Percentiles rank a stretch among this genome's conserved stretches.
Evolutionary conservation across 2,888 invertebrate species (phyloP).

Genomic region (Ormyrus rosae): DNA sequence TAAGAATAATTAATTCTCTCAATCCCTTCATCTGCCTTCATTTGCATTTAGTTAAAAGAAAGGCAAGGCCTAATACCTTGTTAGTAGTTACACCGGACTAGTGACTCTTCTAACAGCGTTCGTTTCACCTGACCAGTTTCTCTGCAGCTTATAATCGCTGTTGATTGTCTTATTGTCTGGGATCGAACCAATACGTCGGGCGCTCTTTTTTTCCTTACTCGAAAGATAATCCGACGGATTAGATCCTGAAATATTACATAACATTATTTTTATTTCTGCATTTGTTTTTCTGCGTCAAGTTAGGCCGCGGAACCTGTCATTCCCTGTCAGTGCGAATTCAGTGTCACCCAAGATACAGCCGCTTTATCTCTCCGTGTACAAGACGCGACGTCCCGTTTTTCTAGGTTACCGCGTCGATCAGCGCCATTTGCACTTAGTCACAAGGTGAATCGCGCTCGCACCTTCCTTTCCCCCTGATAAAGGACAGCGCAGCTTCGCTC

Average conservation of each 20-base stretch:
- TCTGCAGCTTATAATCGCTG: constrained; percentile 17
- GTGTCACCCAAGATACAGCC: neutral
- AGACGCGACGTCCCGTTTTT: constrained; percentile 22
- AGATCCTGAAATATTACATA: neutral
- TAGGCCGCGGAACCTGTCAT: neutral
- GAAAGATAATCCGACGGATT: neutral
- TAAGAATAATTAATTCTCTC: constrained; percentile 28
- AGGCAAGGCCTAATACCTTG: neutral
- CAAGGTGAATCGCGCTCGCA: constrained; percentile 48
- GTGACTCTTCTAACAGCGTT: constrained; percentile 1
- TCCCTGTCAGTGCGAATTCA: neutral
- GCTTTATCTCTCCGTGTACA: neutral
- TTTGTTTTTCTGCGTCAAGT: neutral
- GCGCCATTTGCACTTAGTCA: neutral
- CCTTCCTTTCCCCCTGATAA: constrained; percentile 48
- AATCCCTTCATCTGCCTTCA: constrained; percentile 13
- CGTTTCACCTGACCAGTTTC: constrained; percentile 39
- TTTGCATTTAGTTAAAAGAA: neutral
- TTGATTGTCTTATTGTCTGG: neutral
- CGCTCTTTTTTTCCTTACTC: constrained; percentile 25
- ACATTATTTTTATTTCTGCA: neutral
- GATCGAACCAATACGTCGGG: neutral
- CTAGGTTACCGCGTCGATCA: constrained; percentile 6
- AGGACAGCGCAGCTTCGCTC: constrained; percentile 12
- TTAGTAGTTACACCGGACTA: neutral